Percentiles rank a stretch among this genome's conserved stretches.
Evolutionary conservation across 2,113 vertebrate genomes (phyloP).

Genomic region (Elgaria multicarinata): DNA sequence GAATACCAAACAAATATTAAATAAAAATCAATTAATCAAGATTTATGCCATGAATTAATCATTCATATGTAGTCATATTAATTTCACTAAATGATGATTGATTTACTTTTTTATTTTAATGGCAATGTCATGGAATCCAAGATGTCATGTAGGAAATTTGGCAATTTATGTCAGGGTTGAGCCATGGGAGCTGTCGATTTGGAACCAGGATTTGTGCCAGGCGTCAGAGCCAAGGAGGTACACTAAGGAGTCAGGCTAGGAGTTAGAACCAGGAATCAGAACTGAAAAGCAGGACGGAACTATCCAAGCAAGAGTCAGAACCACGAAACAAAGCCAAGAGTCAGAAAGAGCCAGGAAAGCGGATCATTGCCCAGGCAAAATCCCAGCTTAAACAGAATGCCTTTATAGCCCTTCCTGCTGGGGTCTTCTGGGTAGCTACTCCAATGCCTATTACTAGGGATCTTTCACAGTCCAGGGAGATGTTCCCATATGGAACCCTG

Average conservation of each 20-base stretch:
- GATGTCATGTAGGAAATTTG: background rate
- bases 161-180: background rate
- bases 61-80: background rate
- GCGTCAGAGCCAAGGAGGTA: background rate
- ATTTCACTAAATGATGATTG: background rate
- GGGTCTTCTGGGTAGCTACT: background rate
- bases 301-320: background rate
- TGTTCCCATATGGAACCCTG: background rate
- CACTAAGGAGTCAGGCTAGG: background rate
- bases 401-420: background rate
- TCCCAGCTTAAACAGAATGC: background rate
- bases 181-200: background rate
- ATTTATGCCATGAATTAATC: background rate
- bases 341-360: background rate
- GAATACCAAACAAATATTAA: background rate
- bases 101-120: background rate
- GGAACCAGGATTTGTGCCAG: background rate
- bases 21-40: background rate
- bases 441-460: background rate
- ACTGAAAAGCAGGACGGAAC: background rate
- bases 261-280: background rate
- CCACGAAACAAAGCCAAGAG: background rate
- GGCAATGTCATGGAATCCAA: background rate
- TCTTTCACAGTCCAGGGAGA: too few species aligned
- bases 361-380: background rate